Base-by-base conservation (phyloP, 2,113 vertebrate genomes). In the Lynx canadensis region DNA sequence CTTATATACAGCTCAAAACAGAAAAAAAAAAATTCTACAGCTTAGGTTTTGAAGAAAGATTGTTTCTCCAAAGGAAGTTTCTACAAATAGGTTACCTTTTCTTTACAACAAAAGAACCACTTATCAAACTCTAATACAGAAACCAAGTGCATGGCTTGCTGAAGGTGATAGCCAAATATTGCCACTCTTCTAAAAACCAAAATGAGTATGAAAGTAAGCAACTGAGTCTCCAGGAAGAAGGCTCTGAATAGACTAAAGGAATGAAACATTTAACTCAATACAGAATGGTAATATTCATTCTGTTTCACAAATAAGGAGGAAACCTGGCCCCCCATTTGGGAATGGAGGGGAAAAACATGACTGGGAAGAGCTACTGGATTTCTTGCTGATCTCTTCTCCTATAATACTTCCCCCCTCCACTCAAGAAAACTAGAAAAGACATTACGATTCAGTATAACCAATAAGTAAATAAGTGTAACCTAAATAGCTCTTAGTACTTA, bases 11-110 rank as follows among this genome's bases (percentile, higher is more conserved):
- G 83, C 74, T 41, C 25, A 81, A 71, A 65, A 25, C 8, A 63
- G 36, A 48, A 68, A 48, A n/a, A n/a, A n/a, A 78, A 21, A 68
- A 57, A 19, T 63, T 93, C 12, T 63, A 89, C 27, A 63, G 38
- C n/a, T 66, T 48, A 25, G 14, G 68, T 89, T 95, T 89, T 66
- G 71, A 91, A 87, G 87, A 89, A 94, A 89, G 25, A 81, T n/a
- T 21, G 11, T 66, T 91, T 86, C 29, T 88, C 76, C 66, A 84
- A 88, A 60, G 27, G 14, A 81, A 89, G 38, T 78, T 78, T 93
- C 78, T 71, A 66, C 38, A 88, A 79, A 80, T 55, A 87, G 27
- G 16, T 11, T 78, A 78, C 33, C 19, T 87, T 84, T 74, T 38
- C 21, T 74, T 69, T 85, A 71, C 50, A 78, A 87, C 55, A 89